These are phyloP conservation scores for Gordius sp. DNA, from an alignment of 2,888 invertebrate species.

Conservation along the genomic window DNA sequence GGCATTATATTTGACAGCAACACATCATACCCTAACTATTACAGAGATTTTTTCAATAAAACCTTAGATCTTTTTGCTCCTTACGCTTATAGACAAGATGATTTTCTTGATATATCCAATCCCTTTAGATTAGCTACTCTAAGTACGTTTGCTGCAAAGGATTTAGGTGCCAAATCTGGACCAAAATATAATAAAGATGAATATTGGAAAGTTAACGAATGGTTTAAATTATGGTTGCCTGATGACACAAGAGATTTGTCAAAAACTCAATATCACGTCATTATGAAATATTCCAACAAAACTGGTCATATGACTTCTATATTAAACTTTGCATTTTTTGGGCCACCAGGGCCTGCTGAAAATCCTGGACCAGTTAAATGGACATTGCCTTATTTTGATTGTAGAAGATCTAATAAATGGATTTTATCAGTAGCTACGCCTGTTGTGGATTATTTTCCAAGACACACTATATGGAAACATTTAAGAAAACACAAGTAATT, in stretches of 20 bases:
- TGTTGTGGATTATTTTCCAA: conserved; percentile 72
- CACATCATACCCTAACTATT: conserved; percentile 70
- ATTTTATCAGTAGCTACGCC: conserved; percentile 71
- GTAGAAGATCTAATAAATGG: conserved; percentile 80
- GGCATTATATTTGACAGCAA: conserved; percentile 77
- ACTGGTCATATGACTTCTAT: conserved; percentile 24
- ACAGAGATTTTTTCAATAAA: conserved; percentile 77
- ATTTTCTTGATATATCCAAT: conserved; percentile 84
- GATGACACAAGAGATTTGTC: conserved; percentile 63
- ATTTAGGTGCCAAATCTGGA: conserved; percentile 55
- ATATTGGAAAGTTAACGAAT: conserved; percentile 73
- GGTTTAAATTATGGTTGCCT: conserved; percentile 62
- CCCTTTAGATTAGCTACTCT: conserved; percentile 71
- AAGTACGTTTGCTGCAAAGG: conserved; percentile 59
- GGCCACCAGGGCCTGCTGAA: conserved; percentile 41
- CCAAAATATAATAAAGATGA: conserved; percentile 65
- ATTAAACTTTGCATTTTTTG: conserved; percentile 17
- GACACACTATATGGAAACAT: conserved; percentile 68
- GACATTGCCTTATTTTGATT: conserved; percentile 82
- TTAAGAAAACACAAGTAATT: conserved; percentile 64
- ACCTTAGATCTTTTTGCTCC: conserved; percentile 79
- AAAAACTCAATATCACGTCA: conserved; percentile 46
- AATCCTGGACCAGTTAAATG: conserved; percentile 68
- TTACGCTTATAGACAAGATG: conserved; percentile 53
- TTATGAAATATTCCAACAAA: conserved; percentile 24